Percentiles rank a stretch among this genome's conserved stretches.
phyloP scores from a whole-genome alignment of 2,797 vertebrate species.

The Ceyx erithaca region DNA sequence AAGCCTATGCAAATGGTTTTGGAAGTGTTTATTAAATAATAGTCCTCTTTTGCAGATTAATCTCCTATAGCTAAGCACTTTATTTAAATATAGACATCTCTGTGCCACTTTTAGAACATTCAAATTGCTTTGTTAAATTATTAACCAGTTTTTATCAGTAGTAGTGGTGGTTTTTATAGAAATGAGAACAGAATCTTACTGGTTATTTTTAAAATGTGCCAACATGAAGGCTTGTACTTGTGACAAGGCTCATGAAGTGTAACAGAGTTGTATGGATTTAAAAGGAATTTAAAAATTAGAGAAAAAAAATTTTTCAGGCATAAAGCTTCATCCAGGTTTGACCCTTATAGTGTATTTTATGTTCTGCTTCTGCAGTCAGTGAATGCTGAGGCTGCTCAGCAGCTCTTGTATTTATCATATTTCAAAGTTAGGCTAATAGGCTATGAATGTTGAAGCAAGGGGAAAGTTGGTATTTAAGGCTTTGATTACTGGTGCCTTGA shows the following conservation, averaged over 20 bases:
- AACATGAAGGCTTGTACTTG: constrained; percentile 23
- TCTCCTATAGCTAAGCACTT: constrained; percentile 44
- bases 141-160: constrained; percentile 64
- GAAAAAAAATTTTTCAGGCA: not conserved
- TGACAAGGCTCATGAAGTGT: constrained; percentile 13
- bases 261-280: constrained; percentile 20
- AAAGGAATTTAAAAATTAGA: constrained; percentile 9
- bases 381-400: not conserved
- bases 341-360: not conserved
- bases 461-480: not conserved
- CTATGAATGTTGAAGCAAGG: not conserved
- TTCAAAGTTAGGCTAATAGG: not conserved
- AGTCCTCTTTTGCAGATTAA: constrained; percentile 17
- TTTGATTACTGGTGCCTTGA: not conserved
- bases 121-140: constrained; percentile 69
- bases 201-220: constrained; percentile 72
- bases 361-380: not conserved
- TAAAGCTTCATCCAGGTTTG: not conserved
- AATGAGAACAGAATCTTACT: constrained; percentile 63
- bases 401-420: not conserved
- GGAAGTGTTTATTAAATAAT: constrained; percentile 13
- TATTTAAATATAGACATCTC: constrained; percentile 39
- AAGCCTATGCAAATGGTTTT: not conserved
- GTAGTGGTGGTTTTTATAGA: constrained; percentile 59
- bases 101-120: constrained; percentile 63